phyloP scores from a whole-genome alignment of 2,888 invertebrate species.

The Brenthis ino region DNA sequence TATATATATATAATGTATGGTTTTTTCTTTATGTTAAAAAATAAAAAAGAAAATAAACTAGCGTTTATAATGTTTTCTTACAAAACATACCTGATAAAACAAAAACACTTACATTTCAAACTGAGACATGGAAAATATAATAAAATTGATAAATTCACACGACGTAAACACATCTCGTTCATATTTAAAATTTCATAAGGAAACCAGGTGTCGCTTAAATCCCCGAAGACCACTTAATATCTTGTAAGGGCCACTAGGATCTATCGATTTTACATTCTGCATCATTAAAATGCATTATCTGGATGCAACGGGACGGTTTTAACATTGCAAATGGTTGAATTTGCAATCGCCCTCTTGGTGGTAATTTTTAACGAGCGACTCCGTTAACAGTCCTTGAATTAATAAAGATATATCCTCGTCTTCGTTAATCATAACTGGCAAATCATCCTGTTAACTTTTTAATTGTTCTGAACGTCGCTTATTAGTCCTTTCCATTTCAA shows the following conservation, averaged over 20 bases:
- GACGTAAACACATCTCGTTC: constrained; percentile 30
- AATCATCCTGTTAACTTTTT: constrained; percentile 42
- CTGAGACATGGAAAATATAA: background rate
- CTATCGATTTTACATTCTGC: constrained; percentile 71
- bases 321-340: constrained; percentile 80
- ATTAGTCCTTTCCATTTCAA: constrained; percentile 26
- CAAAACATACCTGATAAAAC: no score
- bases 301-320: constrained; percentile 67
- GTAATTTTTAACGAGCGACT: constrained; percentile 78
- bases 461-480: constrained; percentile 34
- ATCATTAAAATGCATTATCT: constrained; percentile 84
- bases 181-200: constrained; percentile 51
- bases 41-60: no score
- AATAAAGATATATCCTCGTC: constrained; percentile 55
- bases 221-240: constrained; percentile 56
- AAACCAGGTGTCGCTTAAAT: constrained; percentile 63
- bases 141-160: constrained; percentile 18
- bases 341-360: constrained; percentile 69
- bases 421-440: constrained; percentile 46
- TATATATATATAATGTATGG: no score
- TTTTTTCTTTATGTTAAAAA: no score
- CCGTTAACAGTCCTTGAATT: constrained; percentile 72
- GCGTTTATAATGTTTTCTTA: no score
- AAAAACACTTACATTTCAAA: background rate
- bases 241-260: constrained; percentile 53